Percentiles rank a stretch among this genome's conserved stretches.
Evolutionary conservation across 1,140 invertebrate species (phyloP).

Genomic region (Sinonovacula constricta): DNA sequence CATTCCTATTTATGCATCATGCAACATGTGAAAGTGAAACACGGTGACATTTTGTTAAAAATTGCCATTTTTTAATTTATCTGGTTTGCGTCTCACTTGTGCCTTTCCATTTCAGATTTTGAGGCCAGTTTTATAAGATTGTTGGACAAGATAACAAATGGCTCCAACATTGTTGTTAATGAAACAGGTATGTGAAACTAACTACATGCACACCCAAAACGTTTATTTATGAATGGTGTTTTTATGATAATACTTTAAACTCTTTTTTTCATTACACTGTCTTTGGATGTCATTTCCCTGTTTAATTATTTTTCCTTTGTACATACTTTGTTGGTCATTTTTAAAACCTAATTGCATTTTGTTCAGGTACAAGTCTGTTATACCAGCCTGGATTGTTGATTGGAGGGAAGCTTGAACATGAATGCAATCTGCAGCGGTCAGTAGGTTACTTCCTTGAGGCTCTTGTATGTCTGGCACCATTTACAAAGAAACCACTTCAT

Average conservation of each 20-base stretch:
- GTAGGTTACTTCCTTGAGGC: conserved; percentile 96
- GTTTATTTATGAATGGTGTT: too few relatives aligned
- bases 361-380: conserved; percentile 86
- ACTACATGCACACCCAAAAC: too few relatives aligned
- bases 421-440: conserved; percentile 89
- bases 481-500: conserved; percentile 94
- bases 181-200: conserved; percentile 92
- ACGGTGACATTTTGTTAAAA: too few relatives aligned
- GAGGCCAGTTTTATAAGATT: conserved; percentile 95
- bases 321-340: too few relatives aligned
- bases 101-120: conserved; percentile 84
- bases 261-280: too few relatives aligned
- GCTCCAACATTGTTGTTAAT: conserved; percentile 92
- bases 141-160: conserved; percentile 96
- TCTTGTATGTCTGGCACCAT: conserved; percentile 92
- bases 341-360: too few relatives aligned
- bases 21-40: too few relatives aligned
- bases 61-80: too few relatives aligned
- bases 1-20: too few relatives aligned
- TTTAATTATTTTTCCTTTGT: too few relatives aligned
- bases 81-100: not conserved
- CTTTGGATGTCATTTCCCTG: too few relatives aligned
- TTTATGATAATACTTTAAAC: too few relatives aligned
- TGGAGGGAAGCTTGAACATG: conserved; percentile 92
- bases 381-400: conserved; percentile 93